Evolutionary conservation across 2,888 invertebrate species (phyloP), one percentile per base, ranked within the genome.

Genomic region (Pheosia gnoma): DNA sequence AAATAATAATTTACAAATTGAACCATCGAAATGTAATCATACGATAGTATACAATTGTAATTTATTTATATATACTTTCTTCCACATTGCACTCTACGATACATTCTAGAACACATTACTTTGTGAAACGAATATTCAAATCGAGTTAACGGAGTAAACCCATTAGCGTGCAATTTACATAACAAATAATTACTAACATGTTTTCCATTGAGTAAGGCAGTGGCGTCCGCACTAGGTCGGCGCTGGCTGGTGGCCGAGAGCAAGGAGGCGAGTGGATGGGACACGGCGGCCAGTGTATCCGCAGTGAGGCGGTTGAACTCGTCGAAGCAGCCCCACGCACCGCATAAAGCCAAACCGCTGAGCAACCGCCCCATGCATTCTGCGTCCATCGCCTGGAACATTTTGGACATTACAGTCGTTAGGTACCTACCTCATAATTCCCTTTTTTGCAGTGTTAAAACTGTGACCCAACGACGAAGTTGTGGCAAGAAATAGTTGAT

Each of bases 271-370:
- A 99, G 97, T 81, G 99, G 96, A 95, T 98, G 98, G 6, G 99
- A 97, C 43, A 99, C 97, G 0, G 98, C 97, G 0, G 99, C 99
- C 56, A 99, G 93, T 0, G 99, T 99, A 54, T 97, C 97, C 82
- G 98, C 98, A 77, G 99, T 97, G 45, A 99, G 93, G 0, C 99
- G 96, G 93, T 99, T 99, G 91, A 99, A 99, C 93, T 99, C 99
- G 89, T 99, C 99, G 90, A 99, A 99, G 87, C 99, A 99, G 11
- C 97, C 99, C 99, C 99, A 99, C 9, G 99, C 99, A 9, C 99
- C 98, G 80, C 98, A 97, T 82, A 97, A 96, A 0, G 98, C 98
- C 57, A 99, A 88, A 0, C 99, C 99, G 43, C 97, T 96, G 62
- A 99, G 95, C 76, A 99, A 97, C 43, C 99, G 95, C 6, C 97